Percentiles rank a stretch among this genome's conserved stretches.
These are phyloP conservation scores for Aplidium turbinatum DNA, from an alignment of 23 tunicate genomes.

Conservation along the genomic window DNA sequence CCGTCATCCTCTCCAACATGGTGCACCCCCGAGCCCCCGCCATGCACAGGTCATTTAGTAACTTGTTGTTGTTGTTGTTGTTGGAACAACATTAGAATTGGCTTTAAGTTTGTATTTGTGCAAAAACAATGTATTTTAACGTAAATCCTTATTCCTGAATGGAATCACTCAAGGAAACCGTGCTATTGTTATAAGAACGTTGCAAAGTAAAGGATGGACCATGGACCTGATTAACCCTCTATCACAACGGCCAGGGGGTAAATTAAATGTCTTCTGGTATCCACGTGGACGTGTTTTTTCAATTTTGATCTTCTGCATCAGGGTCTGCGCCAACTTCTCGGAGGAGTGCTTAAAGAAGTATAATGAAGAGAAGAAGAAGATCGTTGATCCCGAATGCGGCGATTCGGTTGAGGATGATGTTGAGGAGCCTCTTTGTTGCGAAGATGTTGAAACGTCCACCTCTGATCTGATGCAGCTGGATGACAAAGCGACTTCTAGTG, in stretches of 20 bases:
- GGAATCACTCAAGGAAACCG: too few species aligned
- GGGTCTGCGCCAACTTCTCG: neutral
- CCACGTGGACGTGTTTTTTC: neutral
- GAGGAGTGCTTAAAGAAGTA: slow-evolving; percentile 3
- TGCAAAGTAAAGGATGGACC: too few species aligned
- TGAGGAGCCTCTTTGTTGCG: neutral
- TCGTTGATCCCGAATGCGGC: neutral
- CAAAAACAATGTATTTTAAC: too few species aligned
- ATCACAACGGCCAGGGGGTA: too few species aligned
- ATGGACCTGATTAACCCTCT: too few species aligned
- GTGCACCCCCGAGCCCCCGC: slow-evolving; percentile 39
- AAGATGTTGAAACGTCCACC: slow-evolving; percentile 10
- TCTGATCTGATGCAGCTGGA: neutral
- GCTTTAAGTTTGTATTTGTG: too few species aligned
- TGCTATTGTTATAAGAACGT: too few species aligned
- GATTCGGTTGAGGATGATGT: neutral
- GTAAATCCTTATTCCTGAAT: too few species aligned
- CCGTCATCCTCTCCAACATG: slow-evolving; percentile 17
- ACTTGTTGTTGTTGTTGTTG: too few species aligned
- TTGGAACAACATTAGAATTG: too few species aligned
- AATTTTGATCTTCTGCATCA: neutral
- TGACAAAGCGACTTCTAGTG: too few species aligned
- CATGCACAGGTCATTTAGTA: slow-evolving; percentile 44
- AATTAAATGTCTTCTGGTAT: neutral
- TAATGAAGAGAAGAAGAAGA: neutral